Base-by-base conservation (phyloP, 2,888 invertebrate genomes). In the Lordiphosa andalusiaca region DNA sequence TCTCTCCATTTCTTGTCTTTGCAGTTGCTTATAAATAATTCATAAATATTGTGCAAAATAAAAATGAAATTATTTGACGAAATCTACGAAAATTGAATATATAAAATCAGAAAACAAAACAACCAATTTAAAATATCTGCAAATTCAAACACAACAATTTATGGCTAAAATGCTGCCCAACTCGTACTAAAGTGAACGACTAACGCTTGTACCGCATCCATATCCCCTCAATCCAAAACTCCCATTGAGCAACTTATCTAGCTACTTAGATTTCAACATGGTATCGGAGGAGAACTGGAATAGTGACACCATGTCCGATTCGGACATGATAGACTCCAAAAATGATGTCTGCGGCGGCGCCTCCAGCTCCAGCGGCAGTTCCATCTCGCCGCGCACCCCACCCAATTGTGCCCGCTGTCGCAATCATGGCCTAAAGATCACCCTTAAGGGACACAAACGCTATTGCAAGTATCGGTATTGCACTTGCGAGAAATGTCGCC, bases 381-480 rank as follows among this genome's bases (percentile, higher is more conserved):
- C 93, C 53, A 90, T 91, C 55, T 91, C 92, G 44, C 93, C 95
- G 12, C 92, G 96, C 59, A 95, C 95, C 66, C 95, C 96, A 6
- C 97, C 97, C 13, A 97, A 96, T 90, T 98, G 97, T 90, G 96
- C 96, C 41, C 93, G 97, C 25, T 98, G 98, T 90, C 92, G 96
- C 62, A 97, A 97, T 91, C 98, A 98, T 90, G 93, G 94, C n/a
- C 91, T 95, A 86, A 95, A 95, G 89, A 94, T 96, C 72, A 93
- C 94, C 89, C 92, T 97, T 69, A 96, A 96, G 90, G 97, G 96
- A 12, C 98, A 98, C 91, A 98, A 98, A 89, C 92, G 96, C 30
- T 96, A 96, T 90, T 98, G 98, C 91, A 93, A 93, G 85, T 97
- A 92, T 90, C 93, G 95, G 68, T 92, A 93, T 87, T 97, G 97